Base-by-base conservation (phyloP, 2,797 vertebrate species). In the Helarctos malayanus region DNA sequence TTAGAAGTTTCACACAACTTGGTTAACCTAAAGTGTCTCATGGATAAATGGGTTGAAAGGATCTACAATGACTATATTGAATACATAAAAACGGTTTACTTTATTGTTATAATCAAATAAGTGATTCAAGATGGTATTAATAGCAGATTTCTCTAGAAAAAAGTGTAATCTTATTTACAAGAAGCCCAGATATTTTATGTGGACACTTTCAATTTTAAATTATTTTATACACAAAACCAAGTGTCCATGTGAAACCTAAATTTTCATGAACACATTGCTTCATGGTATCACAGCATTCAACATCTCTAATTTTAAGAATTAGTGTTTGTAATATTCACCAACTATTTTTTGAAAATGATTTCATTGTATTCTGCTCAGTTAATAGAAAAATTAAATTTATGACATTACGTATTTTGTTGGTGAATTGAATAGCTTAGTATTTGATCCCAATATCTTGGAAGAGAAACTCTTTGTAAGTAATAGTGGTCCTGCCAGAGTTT, bases 301-400 rank as follows among this genome's bases (percentile, higher is more conserved):
- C 16, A 63, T 91, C 45, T 63, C 78, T 79, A 49, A 63, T 68
- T 89, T 96, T 94, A 86, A 83, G 93, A 95, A 57, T 75, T 59
- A 59, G 19, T 81, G n/a, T 91, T 89, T 88, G 10, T 84, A 85
- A 90, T 68, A 94, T 45, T 92, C 59, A 94, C 23, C 35, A 89
- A 54, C 16, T 29, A 73, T 76, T 79, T 54, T 63, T 29, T 75
- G 29, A 94, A 90, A 96, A 11, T 82, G 78, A 75, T 59, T 92
- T 92, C 69, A 79, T 52, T 88, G 5, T 57, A 78, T 63, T 92
- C 23, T 75, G 11, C 56, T 94, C 2, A 63, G 8, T 61, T 92
- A 35, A 92, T 73, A 69, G 1, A 94, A 92, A 96, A 71, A 80
- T 88, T 78, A 96, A 90, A 88, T 75, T 47, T 65, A 47, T 59